Conservation (phyloP, 2,888 invertebrate genomes). For the Tetranychus piercei region DNA sequence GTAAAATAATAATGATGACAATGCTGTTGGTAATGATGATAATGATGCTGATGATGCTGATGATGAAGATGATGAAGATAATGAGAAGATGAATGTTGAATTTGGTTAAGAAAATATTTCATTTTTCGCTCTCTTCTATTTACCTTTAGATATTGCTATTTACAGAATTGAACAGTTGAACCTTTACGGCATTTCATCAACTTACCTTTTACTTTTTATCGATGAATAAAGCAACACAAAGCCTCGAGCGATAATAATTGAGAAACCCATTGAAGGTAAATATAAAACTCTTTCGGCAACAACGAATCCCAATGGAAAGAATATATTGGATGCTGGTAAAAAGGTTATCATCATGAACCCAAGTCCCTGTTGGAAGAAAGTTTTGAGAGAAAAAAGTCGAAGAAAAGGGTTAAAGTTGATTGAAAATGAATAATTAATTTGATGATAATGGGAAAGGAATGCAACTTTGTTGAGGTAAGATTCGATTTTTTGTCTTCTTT, state of each 20-base stretch:
- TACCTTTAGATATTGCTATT: background rate
- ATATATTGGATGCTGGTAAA: slow-evolving; percentile 35
- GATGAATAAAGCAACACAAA: background rate
- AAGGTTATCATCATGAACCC: slow-evolving; percentile 31
- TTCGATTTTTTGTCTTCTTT: too few species aligned
- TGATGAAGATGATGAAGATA: background rate
- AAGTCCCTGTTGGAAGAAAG: background rate
- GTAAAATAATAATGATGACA: background rate
- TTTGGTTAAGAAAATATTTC: background rate
- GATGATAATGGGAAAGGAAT: too few species aligned
- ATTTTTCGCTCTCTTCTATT: background rate
- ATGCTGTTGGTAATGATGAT: background rate
- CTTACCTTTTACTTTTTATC: background rate
- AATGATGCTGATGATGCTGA: background rate
- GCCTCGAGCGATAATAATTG: slow-evolving; percentile 30
- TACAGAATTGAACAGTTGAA: background rate
- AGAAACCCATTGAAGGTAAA: slow-evolving; percentile 35
- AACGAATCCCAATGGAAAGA: slow-evolving; percentile 37
- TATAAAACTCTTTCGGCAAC: slow-evolving; percentile 36
- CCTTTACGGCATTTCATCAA: background rate
- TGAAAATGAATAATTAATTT: too few species aligned
- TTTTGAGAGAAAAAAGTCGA: too few species aligned
- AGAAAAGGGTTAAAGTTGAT: too few species aligned
- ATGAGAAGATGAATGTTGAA: background rate
- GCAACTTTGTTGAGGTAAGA: too few species aligned